Percentiles rank a stretch among this genome's conserved stretches.
These are phyloP conservation scores for Smutsia temminckii DNA, from an alignment of 2,797 vertebrate species.

Conservation along the genomic window DNA sequence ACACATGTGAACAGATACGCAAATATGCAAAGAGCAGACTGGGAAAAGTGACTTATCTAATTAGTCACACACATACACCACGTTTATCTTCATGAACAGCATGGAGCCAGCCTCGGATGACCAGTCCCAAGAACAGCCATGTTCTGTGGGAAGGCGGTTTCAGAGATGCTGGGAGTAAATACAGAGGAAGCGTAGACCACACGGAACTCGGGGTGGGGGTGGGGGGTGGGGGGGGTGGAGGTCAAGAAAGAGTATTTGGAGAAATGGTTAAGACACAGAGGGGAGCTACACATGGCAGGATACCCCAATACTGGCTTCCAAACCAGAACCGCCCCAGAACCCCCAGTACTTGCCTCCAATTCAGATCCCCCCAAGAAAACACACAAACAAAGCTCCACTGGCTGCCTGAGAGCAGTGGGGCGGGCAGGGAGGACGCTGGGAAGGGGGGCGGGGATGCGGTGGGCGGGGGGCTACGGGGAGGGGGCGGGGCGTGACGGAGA, in stretches of 20 bases:
- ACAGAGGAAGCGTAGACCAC: neutral
- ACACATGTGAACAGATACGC: neutral
- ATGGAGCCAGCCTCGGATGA: neutral
- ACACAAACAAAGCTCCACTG: no score
- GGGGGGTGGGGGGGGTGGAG: neutral
- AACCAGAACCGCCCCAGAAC: neutral
- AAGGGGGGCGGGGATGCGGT: no score
- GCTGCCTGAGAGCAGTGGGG: no score
- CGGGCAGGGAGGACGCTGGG: no score
- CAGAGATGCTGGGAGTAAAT: neutral
- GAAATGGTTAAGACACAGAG: neutral
- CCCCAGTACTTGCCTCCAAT: no score
- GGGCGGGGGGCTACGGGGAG: no score
- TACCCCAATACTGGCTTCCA: neutral
- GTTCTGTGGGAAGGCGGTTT: neutral
- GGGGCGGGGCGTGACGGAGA: no score
- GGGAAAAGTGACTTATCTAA: neutral
- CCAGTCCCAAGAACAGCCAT: neutral
- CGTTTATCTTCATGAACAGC: neutral
- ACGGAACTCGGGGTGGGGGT: neutral
- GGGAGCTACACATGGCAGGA: neutral
- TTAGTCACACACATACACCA: neutral
- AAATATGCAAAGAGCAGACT: neutral
- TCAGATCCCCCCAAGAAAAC: no score
- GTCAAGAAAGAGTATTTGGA: conserved; percentile 2